Percentiles rank a stretch among this genome's conserved stretches.
Evolutionary conservation across 2,113 vertebrate genomes (phyloP).

Genomic region (Ahaetulla prasina): DNA sequence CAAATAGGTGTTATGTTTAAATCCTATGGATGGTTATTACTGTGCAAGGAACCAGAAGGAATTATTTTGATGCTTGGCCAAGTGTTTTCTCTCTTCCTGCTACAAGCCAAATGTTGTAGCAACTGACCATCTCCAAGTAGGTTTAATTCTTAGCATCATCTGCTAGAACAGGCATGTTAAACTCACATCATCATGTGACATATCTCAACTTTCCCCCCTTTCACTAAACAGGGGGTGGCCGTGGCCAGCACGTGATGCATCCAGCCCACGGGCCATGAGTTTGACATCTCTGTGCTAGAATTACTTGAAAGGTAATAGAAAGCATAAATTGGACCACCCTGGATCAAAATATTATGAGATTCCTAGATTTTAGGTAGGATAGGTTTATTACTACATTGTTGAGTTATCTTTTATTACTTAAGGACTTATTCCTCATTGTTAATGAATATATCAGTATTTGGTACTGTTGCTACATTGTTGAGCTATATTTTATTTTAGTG

Average conservation of each 20-base stretch:
- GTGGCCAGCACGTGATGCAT: too few species aligned
- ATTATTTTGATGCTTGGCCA: neutral
- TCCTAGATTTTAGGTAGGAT: slow-evolving; percentile 33
- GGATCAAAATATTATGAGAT: slow-evolving; percentile 9
- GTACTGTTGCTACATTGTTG: neutral
- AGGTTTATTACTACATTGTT: slow-evolving; percentile 25
- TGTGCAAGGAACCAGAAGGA: neutral
- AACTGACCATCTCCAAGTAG: neutral
- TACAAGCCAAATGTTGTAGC: slow-evolving; percentile 8
- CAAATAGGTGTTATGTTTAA: neutral
- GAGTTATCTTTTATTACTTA: neutral
- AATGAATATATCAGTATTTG: neutral
- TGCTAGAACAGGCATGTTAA: neutral
- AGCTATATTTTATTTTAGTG: slow-evolving; percentile 16
- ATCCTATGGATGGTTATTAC: neutral
- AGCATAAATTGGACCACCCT: slow-evolving; percentile 1
- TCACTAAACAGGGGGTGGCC: too few species aligned
- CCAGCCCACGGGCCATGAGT: too few species aligned
- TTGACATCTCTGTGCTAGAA: too few species aligned
- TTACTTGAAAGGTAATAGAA: too few species aligned
- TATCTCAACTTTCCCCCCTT: too few species aligned
- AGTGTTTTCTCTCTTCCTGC: neutral
- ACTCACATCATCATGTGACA: too few species aligned
- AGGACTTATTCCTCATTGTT: neutral
- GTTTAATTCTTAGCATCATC: neutral